Evolutionary conservation across 2,888 invertebrate genomes (phyloP).

Genomic region (Mantis religiosa): DNA sequence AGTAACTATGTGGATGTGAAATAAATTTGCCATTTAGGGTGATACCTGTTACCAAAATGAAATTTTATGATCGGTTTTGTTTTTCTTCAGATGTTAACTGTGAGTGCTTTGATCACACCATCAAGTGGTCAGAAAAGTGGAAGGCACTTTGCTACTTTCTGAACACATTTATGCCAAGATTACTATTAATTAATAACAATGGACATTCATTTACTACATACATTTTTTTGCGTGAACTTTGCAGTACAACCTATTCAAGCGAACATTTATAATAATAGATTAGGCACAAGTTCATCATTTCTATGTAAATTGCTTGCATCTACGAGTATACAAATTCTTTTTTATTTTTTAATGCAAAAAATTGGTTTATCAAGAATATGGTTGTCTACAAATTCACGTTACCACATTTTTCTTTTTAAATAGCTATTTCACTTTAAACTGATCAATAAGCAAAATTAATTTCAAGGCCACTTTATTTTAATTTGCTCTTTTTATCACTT

Average conservation of each 20-base stretch:
- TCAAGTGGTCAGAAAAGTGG: slow-evolving; percentile 49
- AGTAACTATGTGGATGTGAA: slow-evolving; percentile 31
- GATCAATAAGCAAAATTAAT: slow-evolving; percentile 35
- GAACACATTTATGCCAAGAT: slow-evolving; percentile 58
- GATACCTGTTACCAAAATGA: slow-evolving; percentile 51
- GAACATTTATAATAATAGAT: slow-evolving; percentile 28
- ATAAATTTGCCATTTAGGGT: slow-evolving; percentile 68
- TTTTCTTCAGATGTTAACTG: not conserved
- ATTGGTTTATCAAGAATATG: slow-evolving; percentile 35
- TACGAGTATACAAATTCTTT: slow-evolving; percentile 33
- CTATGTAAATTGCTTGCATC: slow-evolving; percentile 31
- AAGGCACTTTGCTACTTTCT: slow-evolving; percentile 72
- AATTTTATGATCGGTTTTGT: slow-evolving; percentile 18
- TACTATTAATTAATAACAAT: slow-evolving; percentile 30
- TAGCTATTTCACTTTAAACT: slow-evolving; percentile 41
- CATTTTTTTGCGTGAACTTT: slow-evolving; percentile 31
- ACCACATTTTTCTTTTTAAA: slow-evolving; percentile 37
- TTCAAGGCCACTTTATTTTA: slow-evolving; percentile 38
- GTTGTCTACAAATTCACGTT: slow-evolving; percentile 33
- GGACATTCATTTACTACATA: slow-evolving; percentile 31
- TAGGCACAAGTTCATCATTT: slow-evolving; percentile 34
- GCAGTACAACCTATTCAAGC: slow-evolving; percentile 34
- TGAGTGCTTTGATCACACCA: slow-evolving; percentile 36
- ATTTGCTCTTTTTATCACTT: slow-evolving; percentile 41
- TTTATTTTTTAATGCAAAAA: slow-evolving; percentile 30